A percentile compares a stretch with the other conserved stretches of the same genome.
phyloP scores from a whole-genome alignment of 1,140 invertebrate genomes.

The Neodiprion lecontei region DNA sequence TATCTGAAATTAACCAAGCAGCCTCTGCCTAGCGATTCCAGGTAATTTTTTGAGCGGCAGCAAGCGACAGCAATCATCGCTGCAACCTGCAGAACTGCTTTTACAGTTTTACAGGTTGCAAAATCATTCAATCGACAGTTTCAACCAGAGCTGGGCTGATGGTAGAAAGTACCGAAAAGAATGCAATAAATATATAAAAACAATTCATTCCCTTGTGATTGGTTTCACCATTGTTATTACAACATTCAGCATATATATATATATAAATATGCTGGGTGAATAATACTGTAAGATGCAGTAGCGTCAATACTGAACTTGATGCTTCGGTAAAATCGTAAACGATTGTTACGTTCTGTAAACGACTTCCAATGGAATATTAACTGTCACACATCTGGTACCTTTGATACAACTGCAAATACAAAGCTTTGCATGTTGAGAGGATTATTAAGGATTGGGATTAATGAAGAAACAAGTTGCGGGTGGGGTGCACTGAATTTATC shows the following conservation, averaged over 20 bases:
- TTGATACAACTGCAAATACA: background rate
- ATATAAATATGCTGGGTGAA: constrained; percentile 51
- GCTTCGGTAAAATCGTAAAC: background rate
- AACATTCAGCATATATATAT: constrained; percentile 42
- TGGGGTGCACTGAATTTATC: no score
- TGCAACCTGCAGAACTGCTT: constrained; percentile 56
- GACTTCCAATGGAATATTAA: background rate
- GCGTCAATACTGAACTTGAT: constrained; percentile 37
- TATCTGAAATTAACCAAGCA: constrained; percentile 59
- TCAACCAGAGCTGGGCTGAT: constrained; percentile 61
- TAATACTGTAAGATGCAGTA: constrained; percentile 53
- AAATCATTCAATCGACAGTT: constrained; percentile 61
- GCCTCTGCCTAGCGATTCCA: constrained; percentile 55
- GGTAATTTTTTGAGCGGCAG: constrained; percentile 43
- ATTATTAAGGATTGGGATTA: background rate
- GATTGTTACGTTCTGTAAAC: background rate
- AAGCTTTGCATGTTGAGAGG: background rate
- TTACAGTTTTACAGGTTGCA: constrained; percentile 47
- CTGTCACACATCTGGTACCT: background rate
- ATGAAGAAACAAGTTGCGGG: no score
- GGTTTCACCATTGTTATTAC: constrained; percentile 50
- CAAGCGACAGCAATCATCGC: constrained; percentile 52
- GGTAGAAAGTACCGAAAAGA: constrained; percentile 62
- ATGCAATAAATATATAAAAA: constrained; percentile 59
- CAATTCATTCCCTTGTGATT: constrained; percentile 57